Evolutionary conservation across 2,113 vertebrate genomes (phyloP).

Genomic region (Morone chrysops): DNA sequence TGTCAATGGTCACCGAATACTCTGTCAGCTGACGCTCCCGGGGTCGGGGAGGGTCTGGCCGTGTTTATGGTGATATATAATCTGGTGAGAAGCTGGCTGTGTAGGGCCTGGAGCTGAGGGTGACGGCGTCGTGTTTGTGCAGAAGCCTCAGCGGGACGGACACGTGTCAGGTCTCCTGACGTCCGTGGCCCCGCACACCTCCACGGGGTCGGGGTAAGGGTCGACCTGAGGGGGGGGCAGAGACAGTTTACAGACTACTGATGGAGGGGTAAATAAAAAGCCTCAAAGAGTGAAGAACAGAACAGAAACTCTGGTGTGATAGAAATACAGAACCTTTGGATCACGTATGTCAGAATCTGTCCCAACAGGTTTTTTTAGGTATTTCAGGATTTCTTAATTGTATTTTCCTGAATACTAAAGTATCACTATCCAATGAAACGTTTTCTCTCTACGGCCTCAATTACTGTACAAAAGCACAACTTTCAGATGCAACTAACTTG

Average conservation of each 20-base stretch:
- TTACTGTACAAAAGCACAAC: no score
- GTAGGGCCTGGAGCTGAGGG: not conserved
- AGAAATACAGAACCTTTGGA: no score
- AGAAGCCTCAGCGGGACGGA: constrained; percentile 91
- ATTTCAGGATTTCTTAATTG: no score
- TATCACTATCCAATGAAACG: no score
- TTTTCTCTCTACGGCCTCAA: no score
- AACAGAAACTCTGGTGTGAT: no score
- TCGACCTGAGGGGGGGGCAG: constrained; percentile 85
- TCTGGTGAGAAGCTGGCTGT: constrained; percentile 50
- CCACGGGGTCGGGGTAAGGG: constrained; percentile 93
- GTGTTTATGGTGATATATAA: constrained; percentile 38
- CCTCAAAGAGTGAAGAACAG: no score
- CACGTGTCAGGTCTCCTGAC: constrained; percentile 87
- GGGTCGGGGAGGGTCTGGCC: constrained; percentile 9
- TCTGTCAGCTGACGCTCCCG: constrained; percentile 36
- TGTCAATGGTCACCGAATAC: constrained; percentile 44
- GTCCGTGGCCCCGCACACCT: constrained; percentile 65
- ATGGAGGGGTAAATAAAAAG: not conserved
- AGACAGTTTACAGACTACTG: constrained; percentile 8
- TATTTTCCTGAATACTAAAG: no score
- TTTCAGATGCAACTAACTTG: no score
- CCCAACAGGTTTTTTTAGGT: no score
- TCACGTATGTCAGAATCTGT: no score
- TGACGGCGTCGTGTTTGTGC: constrained; percentile 33